Evolutionary conservation across 2,113 vertebrate genomes (phyloP), one percentile per base, ranked within the genome.

Genomic region (Proteles cristata): DNA sequence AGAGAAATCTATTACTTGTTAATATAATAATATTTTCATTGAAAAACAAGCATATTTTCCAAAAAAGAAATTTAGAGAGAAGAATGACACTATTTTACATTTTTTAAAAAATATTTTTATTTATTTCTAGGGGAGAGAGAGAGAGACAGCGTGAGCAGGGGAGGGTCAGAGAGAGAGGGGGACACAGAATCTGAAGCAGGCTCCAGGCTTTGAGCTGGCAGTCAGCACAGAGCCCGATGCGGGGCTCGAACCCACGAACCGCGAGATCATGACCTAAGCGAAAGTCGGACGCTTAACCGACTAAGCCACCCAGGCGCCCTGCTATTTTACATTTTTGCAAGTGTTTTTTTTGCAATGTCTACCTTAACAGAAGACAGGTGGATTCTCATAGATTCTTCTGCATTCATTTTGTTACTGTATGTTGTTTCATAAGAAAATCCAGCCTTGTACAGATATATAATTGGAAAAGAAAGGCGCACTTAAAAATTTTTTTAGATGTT

Each of bases 321-420:
- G 3, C 39, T 39, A 39, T 96, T 96, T 93, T 84, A 69, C 16
- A 90, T 81, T 97, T 97, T 94, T 96, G 89, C 50, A 94, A 91
- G 69, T 93, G 65, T 88, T 48, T 86, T 88, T 92, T 74, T 39
- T 39, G 35, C 45, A 94, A 68, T 63, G 43, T 66, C 85, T 73
- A 85, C 69, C 58, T 87, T 93, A 86, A 94, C 4, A 94, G 76
- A 90, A 90, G 79, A 84, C 89, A 93, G 71, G 55, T 94, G 89
- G 88, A 94, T 50, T 65, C 76, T 96, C 58, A 43, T 74, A 45
- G 58, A 77, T 85, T 69, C 43, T 74, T 92, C 74, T 85, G 82
- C n/a, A 81, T 88, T 97, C 74, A 97, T 79, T 96, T 84, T 84
- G 69, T 83, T 91, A 76, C 82, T 48, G 65, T 58, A 68, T 58